Percentiles rank a stretch among this genome's conserved stretches.
Conservation (phyloP, 2,797 vertebrate species). For the Melanotaenia maccullochi region DNA sequence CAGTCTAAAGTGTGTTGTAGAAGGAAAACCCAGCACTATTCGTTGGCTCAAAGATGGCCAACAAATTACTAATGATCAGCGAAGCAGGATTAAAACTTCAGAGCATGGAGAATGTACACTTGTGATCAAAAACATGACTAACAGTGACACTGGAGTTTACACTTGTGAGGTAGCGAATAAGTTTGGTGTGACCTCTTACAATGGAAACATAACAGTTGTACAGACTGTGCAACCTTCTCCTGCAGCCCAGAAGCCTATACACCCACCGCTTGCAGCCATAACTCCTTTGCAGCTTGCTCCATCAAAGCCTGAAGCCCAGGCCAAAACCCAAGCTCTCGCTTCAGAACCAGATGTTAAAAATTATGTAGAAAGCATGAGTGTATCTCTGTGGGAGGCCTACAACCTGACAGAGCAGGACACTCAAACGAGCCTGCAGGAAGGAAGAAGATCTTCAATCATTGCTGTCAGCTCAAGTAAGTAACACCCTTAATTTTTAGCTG, state of each 20-base stretch:
- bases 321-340: constrained; percentile 48
- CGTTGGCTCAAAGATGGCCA: constrained; percentile 89
- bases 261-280: constrained; percentile 71
- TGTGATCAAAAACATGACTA: constrained; percentile 84
- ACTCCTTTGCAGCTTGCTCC: constrained; percentile 83
- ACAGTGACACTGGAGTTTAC: constrained; percentile 86
- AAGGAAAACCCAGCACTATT: constrained; percentile 85
- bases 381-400: constrained; percentile 79
- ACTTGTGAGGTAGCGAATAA: constrained; percentile 91
- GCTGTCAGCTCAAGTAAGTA: constrained; percentile 77
- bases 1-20: constrained; percentile 85
- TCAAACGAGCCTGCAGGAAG: constrained; percentile 52
- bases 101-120: constrained; percentile 86
- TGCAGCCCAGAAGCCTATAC: constrained; percentile 36
- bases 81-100: constrained; percentile 82
- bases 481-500: not conserved
- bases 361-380: constrained; percentile 69
- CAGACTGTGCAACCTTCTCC: constrained; percentile 73
- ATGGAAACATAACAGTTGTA: constrained; percentile 85
- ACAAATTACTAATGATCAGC: constrained; percentile 81
- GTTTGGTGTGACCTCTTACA: constrained; percentile 89
- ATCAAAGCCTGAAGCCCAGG: constrained; percentile 26
- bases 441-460: constrained; percentile 66
- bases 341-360: constrained; percentile 54
- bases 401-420: constrained; percentile 71